These are phyloP conservation scores for Amia ocellicauda DNA, from an alignment of 2,113 vertebrate genomes.

Conservation along the genomic window DNA sequence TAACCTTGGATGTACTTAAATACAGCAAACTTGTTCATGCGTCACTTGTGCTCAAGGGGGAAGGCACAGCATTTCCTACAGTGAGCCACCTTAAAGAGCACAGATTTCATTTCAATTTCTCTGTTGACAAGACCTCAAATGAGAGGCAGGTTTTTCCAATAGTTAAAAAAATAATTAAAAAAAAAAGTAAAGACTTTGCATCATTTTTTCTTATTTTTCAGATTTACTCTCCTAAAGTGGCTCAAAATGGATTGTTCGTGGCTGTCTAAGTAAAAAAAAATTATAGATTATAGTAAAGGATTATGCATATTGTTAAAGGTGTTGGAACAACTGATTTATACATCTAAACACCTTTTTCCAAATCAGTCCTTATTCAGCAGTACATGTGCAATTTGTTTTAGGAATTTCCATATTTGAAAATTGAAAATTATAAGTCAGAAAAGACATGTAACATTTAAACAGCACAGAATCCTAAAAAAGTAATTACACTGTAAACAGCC, in stretches of 20 bases:
- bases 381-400: conserved; percentile 92
- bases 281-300: conserved; percentile 77
- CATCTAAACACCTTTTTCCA: conserved; percentile 76
- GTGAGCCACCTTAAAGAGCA: conserved; percentile 83
- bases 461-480: conserved; percentile 90
- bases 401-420: conserved; percentile 85
- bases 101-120: conserved; percentile 63
- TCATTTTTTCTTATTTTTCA: too few species aligned
- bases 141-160: conserved; percentile 76
- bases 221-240: conserved; percentile 85
- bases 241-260: conserved; percentile 85
- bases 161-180: conserved; percentile 73
- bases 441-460: conserved; percentile 89
- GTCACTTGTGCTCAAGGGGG: conserved; percentile 84
- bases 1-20: conserved; percentile 75
- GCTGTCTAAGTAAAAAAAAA: conserved; percentile 84
- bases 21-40: conserved; percentile 88
- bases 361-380: conserved; percentile 80
- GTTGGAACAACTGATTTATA: conserved; percentile 80
- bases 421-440: conserved; percentile 83
- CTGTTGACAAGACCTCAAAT: conserved; percentile 61
- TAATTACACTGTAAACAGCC: conserved; percentile 80
- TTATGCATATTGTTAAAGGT: conserved; percentile 83
- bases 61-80: conserved; percentile 82
- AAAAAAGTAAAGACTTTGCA: conserved; percentile 53